These are phyloP conservation scores for Yponomeuta sedellus DNA, from an alignment of 2,888 invertebrate genomes.

Conservation along the genomic window DNA sequence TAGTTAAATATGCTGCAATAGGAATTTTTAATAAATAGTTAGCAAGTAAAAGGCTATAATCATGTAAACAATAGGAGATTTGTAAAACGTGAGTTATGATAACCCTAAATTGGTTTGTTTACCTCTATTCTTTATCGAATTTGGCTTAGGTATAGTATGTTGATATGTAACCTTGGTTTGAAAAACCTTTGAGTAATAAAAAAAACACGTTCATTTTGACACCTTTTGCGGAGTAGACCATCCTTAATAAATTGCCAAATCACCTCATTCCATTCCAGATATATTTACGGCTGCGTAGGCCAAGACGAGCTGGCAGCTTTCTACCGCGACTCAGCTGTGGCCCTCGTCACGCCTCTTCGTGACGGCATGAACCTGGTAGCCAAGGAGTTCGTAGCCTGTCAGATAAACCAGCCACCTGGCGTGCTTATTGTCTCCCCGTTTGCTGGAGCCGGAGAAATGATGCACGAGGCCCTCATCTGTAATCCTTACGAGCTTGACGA, in stretches of 20 bases:
- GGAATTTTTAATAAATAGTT: too few species aligned
- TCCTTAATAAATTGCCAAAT: too few species aligned
- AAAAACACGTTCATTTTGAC: not conserved
- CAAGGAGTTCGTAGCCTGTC: slow-evolving; percentile 94
- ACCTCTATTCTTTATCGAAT: too few species aligned
- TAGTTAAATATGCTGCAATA: too few species aligned
- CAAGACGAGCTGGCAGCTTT: slow-evolving; percentile 91
- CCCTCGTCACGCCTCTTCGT: slow-evolving; percentile 89
- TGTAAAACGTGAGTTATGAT: too few species aligned
- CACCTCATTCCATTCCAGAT: slow-evolving; percentile 49
- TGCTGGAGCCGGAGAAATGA: slow-evolving; percentile 94
- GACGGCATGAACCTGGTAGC: slow-evolving; percentile 96
- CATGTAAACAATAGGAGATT: too few species aligned
- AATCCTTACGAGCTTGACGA: slow-evolving; percentile 93
- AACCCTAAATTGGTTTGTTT: too few species aligned
- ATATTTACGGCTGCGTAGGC: slow-evolving; percentile 91
- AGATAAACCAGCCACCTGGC: slow-evolving; percentile 90
- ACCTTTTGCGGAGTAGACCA: too few species aligned
- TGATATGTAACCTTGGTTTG: not conserved
- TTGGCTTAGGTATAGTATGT: too few species aligned
- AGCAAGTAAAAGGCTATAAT: too few species aligned
- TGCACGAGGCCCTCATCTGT: slow-evolving; percentile 93
- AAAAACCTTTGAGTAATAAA: not conserved
- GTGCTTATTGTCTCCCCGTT: slow-evolving; percentile 93
- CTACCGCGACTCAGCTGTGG: slow-evolving; percentile 91